Percentiles rank a stretch among this genome's conserved stretches.
phyloP scores from a whole-genome alignment of 2,797 vertebrate genomes.

The Falco cherrug region DNA sequence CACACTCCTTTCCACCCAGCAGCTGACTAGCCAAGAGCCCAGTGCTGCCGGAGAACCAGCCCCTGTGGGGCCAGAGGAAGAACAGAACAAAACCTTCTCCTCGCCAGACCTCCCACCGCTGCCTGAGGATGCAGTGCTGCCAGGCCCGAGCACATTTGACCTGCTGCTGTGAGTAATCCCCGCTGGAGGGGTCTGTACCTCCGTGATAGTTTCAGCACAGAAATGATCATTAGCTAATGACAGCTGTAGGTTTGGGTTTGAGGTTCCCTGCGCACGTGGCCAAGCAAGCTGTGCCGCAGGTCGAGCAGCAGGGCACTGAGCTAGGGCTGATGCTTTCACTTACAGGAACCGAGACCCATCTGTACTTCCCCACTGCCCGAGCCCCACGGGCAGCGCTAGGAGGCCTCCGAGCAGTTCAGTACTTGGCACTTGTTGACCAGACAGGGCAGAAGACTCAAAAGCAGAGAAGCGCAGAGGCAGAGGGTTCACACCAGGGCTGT shows the following conservation, averaged over 20 bases:
- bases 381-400: not conserved
- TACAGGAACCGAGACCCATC: not conserved
- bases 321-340: not conserved
- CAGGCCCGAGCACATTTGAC: accelerated
- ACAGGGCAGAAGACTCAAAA: not conserved
- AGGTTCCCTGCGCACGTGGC: not conserved
- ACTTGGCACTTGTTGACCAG: not conserved
- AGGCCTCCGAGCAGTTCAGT: not conserved
- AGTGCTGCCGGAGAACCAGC: not conserved
- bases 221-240: not conserved
- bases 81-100: not conserved
- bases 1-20: not conserved
- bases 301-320: accelerated
- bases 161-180: not conserved
- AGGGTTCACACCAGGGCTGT: not conserved
- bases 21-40: not conserved
- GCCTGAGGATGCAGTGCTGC: not conserved
- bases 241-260: not conserved
- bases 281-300: not conserved
- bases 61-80: not conserved
- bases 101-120: not conserved
- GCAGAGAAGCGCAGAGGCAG: accelerated
- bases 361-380: not conserved
- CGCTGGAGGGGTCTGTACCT: not conserved
- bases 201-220: not conserved